phyloP scores from a whole-genome alignment of 2,797 vertebrate species.

The Danio kyathit region DNA sequence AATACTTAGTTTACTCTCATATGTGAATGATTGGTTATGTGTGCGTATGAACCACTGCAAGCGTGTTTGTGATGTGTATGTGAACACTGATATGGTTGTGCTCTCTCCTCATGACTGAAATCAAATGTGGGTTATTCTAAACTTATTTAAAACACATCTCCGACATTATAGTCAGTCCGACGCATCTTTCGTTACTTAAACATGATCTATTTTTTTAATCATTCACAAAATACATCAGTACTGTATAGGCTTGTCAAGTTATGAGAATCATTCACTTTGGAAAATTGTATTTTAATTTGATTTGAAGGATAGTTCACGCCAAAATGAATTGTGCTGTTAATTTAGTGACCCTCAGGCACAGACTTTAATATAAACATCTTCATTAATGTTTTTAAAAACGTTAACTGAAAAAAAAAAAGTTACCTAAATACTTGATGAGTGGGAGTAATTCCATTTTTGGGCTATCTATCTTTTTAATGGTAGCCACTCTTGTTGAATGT shows the following conservation, averaged over 20 bases:
- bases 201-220: background rate
- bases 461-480: too few species aligned
- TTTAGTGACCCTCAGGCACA: too few species aligned
- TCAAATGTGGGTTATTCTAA: slow-evolving; percentile 12
- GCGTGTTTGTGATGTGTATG: background rate
- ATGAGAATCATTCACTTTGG: background rate
- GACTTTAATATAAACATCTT: too few species aligned
- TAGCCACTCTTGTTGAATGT: too few species aligned
- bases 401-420: too few species aligned
- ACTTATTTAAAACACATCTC: background rate
- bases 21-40: background rate
- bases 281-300: background rate
- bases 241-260: background rate
- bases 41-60: background rate
- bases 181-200: background rate
- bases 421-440: too few species aligned
- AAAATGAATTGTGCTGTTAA: too few species aligned
- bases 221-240: background rate
- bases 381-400: too few species aligned
- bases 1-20: background rate
- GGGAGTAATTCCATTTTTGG: too few species aligned
- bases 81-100: slow-evolving; percentile 9
- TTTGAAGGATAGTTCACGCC: too few species aligned
- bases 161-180: background rate
- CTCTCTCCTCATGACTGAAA: background rate